Conservation (phyloP, 2,888 invertebrate genomes). For the Matsumyia berberina region DNA sequence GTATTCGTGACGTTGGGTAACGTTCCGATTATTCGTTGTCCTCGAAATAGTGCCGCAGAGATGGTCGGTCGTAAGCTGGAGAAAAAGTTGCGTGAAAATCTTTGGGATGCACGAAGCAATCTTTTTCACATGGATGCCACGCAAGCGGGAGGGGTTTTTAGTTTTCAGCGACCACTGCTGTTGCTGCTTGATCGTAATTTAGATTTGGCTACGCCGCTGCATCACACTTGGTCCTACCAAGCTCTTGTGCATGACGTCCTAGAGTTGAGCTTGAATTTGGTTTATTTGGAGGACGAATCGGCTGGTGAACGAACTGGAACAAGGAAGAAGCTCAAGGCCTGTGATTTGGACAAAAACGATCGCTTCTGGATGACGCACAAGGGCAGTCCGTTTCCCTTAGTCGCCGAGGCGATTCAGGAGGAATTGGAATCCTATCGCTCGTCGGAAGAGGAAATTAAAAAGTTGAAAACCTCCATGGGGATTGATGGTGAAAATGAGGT, state of each 20-base stretch:
- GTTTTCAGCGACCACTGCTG: conserved; percentile 96
- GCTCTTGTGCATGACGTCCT: conserved; percentile 98
- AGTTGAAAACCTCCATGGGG: conserved; percentile 97
- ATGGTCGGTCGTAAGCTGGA: conserved; percentile 99
- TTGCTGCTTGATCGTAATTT: conserved; percentile 96
- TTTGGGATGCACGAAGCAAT: conserved; percentile 98
- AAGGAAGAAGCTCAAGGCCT: conserved; percentile 92
- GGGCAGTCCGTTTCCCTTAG: conserved; percentile 96
- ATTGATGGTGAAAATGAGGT: conserved; percentile 94
- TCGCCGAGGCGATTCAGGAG: conserved; percentile 99
- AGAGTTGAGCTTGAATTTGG: conserved; percentile 93
- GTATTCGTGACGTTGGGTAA: conserved; percentile 98
- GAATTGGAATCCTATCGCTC: conserved; percentile 96
- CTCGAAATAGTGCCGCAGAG: conserved; percentile 98
- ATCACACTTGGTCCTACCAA: conserved; percentile 99
- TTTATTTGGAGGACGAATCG: conserved; percentile 89
- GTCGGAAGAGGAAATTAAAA: conserved; percentile 98
- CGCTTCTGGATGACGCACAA: conserved; percentile 97
- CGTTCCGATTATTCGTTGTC: conserved; percentile 87
- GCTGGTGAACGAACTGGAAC: conserved; percentile 85
- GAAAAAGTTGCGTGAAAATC: conserved; percentile 97
- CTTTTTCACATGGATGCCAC: conserved; percentile 95
- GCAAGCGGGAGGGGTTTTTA: conserved; percentile 89
- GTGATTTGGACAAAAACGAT: conserved; percentile 95
- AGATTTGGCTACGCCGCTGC: conserved; percentile 98